Evolutionary conservation across 2,113 vertebrate species (phyloP), one percentile per base, ranked within the genome.

Genomic region (Sinosuthora webbiana): DNA sequence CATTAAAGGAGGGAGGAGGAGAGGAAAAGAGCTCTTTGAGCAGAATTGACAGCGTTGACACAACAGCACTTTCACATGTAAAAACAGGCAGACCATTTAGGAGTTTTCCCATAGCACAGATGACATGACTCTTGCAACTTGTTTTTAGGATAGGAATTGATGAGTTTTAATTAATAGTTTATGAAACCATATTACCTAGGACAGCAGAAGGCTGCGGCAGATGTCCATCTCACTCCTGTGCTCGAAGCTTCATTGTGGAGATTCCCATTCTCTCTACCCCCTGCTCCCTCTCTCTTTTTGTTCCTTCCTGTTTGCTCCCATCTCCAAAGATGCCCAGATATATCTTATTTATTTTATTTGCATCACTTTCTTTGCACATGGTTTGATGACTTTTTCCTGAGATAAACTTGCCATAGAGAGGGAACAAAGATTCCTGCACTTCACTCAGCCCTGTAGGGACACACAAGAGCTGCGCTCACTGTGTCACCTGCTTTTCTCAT

Each of bases 401-500:
- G 12, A 68, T 45, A 53, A 59, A 30, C 28, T 62, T 83, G 25
- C 15, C 12, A 69, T 11, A 17, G 56, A 93, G 76, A 56, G 24
- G 17, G n/a, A 4, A 64, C 0, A 6, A 94, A 73, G 37, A 60
- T 53, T 85, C 45, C 20, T 71, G 42, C 12, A 5, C 31, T 52
- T 88, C 20, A 7, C 15, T 80, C 50, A 44, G 35, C 39, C 12
- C 15, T 33, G 30, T 24, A 18, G 65, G 70, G 39, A 23, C 1
- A 0, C 0, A 3, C 14, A 59, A 59, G 44, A 81, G 24, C 52
- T 74, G 4, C 23, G 8, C 12, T 87, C n/a, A 2, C n/a, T 2
- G 1, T 23, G 22, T 77, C 0, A 0, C 31, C n/a, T 80, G 27
- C 8, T 67, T 86, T 89, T 74, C 56, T 75, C 39, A 30, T 35